Conservation (phyloP, 2,888 invertebrate species). For the Microctonus aethiopoides region DNA sequence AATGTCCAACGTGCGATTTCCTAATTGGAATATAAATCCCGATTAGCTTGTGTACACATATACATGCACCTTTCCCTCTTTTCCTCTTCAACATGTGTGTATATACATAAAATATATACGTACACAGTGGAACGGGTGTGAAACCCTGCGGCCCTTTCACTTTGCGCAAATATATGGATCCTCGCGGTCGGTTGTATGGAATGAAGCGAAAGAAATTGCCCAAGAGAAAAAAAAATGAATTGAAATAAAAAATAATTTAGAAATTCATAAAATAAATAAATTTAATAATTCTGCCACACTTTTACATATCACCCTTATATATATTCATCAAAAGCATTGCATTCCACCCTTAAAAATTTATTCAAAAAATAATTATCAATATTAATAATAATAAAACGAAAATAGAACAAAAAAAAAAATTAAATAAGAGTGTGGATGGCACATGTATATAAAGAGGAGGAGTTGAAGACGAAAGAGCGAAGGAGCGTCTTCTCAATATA, state of each 20-base stretch:
- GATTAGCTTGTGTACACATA: conserved; percentile 17
- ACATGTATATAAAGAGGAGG: not conserved
- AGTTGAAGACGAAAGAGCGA: not conserved
- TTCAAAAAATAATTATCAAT: not conserved
- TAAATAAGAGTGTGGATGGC: not conserved
- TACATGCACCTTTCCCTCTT: conserved; percentile 5
- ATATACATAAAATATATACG: not conserved
- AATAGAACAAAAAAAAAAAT: not conserved
- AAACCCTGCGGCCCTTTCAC: conserved; percentile 14
- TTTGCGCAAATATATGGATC: conserved; percentile 19
- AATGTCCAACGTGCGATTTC: conserved; percentile 32
- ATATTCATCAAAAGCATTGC: not conserved
- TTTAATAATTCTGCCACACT: not conserved
- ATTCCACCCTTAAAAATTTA: too few relatives aligned
- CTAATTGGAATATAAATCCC: conserved; percentile 34
- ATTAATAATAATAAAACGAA: not conserved
- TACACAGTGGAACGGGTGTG: not conserved
- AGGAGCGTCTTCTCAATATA: not conserved
- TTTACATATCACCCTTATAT: not conserved
- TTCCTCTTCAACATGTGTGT: not conserved
- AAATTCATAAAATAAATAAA: not conserved
- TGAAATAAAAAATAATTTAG: not conserved
- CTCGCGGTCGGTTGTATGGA: not conserved
- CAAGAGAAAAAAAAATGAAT: not conserved
- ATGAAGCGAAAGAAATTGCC: conserved; percentile 18